These are phyloP conservation scores for Epsilonema sp. DNA, from an alignment of 2,888 invertebrate genomes.

Conservation along the genomic window DNA sequence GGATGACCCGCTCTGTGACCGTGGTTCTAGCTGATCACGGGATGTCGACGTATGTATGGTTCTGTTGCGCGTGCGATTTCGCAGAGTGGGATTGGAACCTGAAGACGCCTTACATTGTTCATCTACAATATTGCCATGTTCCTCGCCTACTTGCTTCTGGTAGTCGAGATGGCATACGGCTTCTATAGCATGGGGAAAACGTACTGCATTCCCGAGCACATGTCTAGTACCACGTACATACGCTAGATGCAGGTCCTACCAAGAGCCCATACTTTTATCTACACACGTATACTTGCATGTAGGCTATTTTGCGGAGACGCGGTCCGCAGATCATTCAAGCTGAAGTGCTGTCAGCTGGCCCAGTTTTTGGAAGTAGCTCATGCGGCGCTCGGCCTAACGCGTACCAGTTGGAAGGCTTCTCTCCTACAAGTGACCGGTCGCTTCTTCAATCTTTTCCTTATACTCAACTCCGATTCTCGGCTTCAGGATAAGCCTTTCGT, in stretches of 20 bases:
- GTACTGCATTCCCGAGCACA: slow-evolving; percentile 16
- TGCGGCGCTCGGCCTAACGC: slow-evolving; percentile 67
- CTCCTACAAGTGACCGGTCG: slow-evolving; percentile 44
- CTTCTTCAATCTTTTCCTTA: slow-evolving; percentile 52
- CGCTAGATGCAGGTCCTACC: no score
- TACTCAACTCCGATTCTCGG: slow-evolving; percentile 61
- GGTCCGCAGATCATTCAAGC: slow-evolving; percentile 1
- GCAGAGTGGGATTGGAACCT: no score
- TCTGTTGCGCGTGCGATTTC: no score
- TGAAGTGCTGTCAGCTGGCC: slow-evolving; percentile 58
- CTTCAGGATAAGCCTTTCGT: slow-evolving; percentile 69
- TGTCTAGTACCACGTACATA: no score
- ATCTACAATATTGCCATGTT: slow-evolving; percentile 32
- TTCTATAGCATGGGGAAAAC: slow-evolving; percentile 17
- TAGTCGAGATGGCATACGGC: slow-evolving; percentile 16
- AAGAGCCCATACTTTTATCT: no score
- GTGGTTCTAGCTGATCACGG: no score
- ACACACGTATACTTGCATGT: no score
- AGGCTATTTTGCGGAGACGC: slow-evolving; percentile 3
- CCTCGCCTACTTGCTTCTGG: slow-evolving; percentile 25
- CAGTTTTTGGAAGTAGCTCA: slow-evolving; percentile 72
- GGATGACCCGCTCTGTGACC: no score
- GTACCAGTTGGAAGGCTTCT: slow-evolving; percentile 20
- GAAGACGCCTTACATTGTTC: slow-evolving; percentile 26
- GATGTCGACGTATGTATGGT: no score